Evolutionary conservation across 2,797 vertebrate species (phyloP).

Genomic region (Spizella passerina): DNA sequence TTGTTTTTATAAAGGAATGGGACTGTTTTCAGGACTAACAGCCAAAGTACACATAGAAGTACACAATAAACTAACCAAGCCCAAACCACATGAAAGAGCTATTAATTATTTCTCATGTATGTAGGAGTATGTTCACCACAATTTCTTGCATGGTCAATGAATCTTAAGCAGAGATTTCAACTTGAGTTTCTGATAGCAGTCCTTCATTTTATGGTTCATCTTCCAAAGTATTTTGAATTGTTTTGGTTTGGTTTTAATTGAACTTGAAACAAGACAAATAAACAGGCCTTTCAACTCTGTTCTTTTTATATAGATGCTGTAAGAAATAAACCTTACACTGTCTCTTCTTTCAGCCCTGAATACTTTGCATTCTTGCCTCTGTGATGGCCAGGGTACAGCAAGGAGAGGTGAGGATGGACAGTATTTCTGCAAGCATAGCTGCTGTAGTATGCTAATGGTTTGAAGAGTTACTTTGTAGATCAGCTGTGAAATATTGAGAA

Average conservation of each 20-base stretch:
- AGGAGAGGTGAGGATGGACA: accelerated
- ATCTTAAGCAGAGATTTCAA: not conserved
- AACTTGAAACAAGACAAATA: not conserved
- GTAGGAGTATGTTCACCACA: not conserved
- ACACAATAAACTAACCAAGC: not conserved
- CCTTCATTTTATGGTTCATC: not conserved
- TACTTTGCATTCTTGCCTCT: not conserved
- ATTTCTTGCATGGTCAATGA: not conserved
- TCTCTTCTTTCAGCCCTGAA: not conserved
- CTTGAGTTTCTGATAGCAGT: not conserved
- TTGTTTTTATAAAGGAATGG: not conserved
- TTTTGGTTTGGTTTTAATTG: not conserved
- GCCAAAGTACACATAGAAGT: not conserved
- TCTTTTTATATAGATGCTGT: not conserved
- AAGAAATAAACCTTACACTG: not conserved
- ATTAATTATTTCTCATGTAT: not conserved
- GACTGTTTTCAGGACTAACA: not conserved
- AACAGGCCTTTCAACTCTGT: not conserved
- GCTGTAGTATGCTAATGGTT: not conserved
- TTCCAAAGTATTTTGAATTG: not conserved
- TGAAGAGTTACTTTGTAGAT: not conserved
- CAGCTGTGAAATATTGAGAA: not conserved
- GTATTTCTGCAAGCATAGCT: not conserved
- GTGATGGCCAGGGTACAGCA: not conserved
- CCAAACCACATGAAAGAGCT: not conserved